phyloP scores from a whole-genome alignment of 2,113 vertebrate genomes.

The Chaetops frenatus region DNA sequence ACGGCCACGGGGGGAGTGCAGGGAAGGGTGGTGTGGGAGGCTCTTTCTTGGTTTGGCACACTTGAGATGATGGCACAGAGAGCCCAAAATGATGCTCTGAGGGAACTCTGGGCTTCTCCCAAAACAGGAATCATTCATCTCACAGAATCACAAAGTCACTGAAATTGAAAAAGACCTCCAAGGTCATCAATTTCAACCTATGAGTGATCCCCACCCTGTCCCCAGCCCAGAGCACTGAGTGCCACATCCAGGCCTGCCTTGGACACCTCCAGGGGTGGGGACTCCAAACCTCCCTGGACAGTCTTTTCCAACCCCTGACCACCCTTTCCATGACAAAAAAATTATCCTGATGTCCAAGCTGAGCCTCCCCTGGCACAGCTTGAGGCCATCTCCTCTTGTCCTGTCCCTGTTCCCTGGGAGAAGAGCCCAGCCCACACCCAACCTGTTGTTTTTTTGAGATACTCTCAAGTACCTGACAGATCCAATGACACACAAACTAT shows the following conservation, averaged over 20 bases:
- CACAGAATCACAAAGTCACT: background rate
- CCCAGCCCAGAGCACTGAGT: background rate
- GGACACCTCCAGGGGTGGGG: background rate
- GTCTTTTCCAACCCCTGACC: accelerated
- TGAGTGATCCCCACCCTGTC: no score
- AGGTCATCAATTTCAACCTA: background rate
- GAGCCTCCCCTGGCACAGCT: background rate
- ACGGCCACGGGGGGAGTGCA: background rate
- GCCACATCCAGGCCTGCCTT: background rate
- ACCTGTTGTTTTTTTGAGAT: background rate
- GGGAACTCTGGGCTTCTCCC: background rate
- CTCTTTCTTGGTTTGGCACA: background rate
- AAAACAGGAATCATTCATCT: background rate
- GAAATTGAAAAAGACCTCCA: background rate
- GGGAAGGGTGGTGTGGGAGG: background rate
- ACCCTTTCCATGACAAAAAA: background rate
- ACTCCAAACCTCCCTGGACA: background rate
- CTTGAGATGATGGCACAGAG: background rate
- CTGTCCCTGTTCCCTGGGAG: background rate
- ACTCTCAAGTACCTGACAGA: background rate
- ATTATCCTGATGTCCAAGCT: background rate
- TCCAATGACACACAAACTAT: background rate
- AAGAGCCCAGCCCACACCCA: background rate
- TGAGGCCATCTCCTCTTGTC: background rate
- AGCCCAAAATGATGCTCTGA: background rate